Evolutionary conservation across 2,113 vertebrate genomes (phyloP).

Genomic region (Anoplopoma fimbria): DNA sequence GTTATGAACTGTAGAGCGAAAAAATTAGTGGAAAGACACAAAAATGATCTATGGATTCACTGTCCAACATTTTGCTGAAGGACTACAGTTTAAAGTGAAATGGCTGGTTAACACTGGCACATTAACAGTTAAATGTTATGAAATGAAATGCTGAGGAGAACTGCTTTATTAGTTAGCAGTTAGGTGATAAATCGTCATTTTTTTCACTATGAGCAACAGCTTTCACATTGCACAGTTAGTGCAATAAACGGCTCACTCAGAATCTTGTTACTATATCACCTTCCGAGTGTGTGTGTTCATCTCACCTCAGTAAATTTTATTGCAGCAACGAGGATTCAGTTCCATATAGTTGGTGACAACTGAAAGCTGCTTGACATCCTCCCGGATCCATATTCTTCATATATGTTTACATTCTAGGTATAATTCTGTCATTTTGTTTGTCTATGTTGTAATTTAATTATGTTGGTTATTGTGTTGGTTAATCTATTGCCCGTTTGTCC

Average conservation of each 20-base stretch:
- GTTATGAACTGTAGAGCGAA: neutral
- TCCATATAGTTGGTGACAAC: neutral
- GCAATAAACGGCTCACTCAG: neutral
- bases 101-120: neutral
- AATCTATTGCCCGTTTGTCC: neutral
- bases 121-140: too few relatives aligned
- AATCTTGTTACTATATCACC: too few relatives aligned
- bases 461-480: neutral
- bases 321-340: too few relatives aligned
- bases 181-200: neutral
- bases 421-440: neutral
- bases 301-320: too few relatives aligned
- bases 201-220: neutral
- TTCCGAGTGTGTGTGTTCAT: too few relatives aligned
- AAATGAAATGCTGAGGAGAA: neutral
- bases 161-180: neutral
- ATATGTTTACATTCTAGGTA: neutral
- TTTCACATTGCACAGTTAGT: neutral
- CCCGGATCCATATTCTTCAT: neutral
- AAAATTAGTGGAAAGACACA: neutral
- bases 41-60: neutral
- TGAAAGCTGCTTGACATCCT: neutral
- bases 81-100: neutral
- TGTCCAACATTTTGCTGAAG: neutral
- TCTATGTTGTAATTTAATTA: neutral